Evolutionary conservation across 2,113 vertebrate genomes (phyloP), one percentile per base, ranked within the genome.

Genomic region (Nannospalax galili): DNA sequence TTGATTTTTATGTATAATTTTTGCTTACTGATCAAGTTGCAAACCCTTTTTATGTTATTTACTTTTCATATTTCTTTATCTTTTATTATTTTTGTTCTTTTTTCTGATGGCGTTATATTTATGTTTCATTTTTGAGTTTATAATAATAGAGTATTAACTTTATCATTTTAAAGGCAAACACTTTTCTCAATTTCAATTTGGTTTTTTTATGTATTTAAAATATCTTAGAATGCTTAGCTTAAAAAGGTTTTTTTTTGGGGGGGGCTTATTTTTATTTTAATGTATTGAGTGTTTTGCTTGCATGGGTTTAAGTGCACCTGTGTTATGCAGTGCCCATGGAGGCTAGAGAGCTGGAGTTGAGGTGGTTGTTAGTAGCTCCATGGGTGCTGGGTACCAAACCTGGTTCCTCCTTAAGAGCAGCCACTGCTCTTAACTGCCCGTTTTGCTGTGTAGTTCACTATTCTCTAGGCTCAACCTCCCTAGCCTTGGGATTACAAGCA

Each of bases 21-120:
- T 62, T 69, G 58, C 30, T 90, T 79, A 62, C 17, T 52, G 69
- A 30, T 82, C 58, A 79, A 65, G 20, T 48, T 92, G 52, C 56
- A 90, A 88, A 86, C 56, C 8, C 42, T 81, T 81, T 62, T 84
- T 5, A 26, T 91, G 82, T 92, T 92, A 35, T 52, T 89, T 28
- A 86, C 7, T 32, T 3, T 88, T 96, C 3, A 0, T 78, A n/a
- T 65, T 94, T 95, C 52, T 92, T 90, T 92, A 3, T 40, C 48
- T 93, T 88, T 80, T 67, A 58, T 90, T 72, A 81, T 95, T 78
- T 92, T 88, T 73, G 60, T 32, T 22, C 17, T 69, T 91, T 95
- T 85, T 95, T 65, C 45, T 84, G 17, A 42, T 80, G n/a, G 9
- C 64, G 4, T 19, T 84, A 77, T 5, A 65, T 52, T 52, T 90